Base-by-base conservation (phyloP, 1,140 invertebrate genomes). In the Rhynchophorus ferrugineus region DNA sequence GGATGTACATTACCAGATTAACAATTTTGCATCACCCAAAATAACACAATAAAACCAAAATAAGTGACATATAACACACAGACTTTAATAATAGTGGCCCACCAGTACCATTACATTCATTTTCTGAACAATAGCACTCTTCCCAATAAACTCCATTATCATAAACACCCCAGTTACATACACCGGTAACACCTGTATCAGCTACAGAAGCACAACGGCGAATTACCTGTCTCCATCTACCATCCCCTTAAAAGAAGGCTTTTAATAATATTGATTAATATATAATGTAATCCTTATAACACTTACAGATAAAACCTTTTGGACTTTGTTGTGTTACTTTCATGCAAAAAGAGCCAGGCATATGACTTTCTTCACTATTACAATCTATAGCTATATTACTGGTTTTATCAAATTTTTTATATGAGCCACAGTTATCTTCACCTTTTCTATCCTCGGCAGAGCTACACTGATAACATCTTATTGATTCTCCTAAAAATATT, bases 101-200 rank as follows among this genome's bases (percentile, higher is more conserved):
- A 3, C 16, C 43, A 20, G 44, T 37, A 20, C 45, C 46, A 69
- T 95, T 95, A 63, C 91, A 95, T 54, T 82, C 81, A 67, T 95
- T 89, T 53, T 83, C 78, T 0, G 89, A 87, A 69, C 91, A 95
- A 61, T 93, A 95, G 65, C 91, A 95, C 67, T 94, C 89, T 68
- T 95, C 89, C 91, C 91, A 95, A 64, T 92, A 95, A 0, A 91
- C 87, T 2, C 91, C 90, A 63, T 95, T 94, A 49, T 89, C 83
- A 58, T 89, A 83, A 9, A 94, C 89, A 11, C 91, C 91, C 91
- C 91, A 95, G 66, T 95, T 94, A 62, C 91, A 95, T 1, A 91
- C 89, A 34, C 87, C 87, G 0, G 89, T 92, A 0, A 91, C 89
- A 59, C 91, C 91, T 21, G 85, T 92, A 56, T 90, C 89, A 5